Evolutionary conservation across 2,797 vertebrate genomes (phyloP).

Genomic region (Phrynocephalus forsythii): DNA sequence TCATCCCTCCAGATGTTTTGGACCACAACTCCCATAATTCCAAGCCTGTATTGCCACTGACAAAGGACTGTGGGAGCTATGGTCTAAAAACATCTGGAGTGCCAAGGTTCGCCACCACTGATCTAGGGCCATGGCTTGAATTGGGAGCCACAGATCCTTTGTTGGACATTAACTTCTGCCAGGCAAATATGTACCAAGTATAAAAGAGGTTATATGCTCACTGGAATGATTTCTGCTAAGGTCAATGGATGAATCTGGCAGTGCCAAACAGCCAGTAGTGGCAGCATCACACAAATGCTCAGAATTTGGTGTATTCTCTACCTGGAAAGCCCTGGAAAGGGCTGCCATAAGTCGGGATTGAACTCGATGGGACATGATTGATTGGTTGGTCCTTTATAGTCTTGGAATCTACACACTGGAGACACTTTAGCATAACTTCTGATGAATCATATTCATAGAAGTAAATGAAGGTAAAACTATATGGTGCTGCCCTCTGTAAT

Average conservation of each 20-base stretch:
- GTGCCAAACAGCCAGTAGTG: conserved; percentile 33
- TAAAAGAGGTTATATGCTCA: conserved; percentile 44
- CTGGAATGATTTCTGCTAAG: conserved; percentile 19
- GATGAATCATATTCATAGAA: background rate
- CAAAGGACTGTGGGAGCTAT: too few species aligned
- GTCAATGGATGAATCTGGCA: fast-evolving
- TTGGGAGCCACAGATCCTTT: background rate
- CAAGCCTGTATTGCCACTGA: too few species aligned
- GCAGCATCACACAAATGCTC: background rate
- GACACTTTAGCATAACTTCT: background rate
- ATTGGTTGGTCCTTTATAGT: background rate
- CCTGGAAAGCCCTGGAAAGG: too few species aligned
- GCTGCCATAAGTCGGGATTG: too few species aligned
- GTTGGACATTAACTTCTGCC: conserved; percentile 39
- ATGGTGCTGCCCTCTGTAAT: too few species aligned
- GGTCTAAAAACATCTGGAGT: too few species aligned
- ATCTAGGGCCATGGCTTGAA: background rate
- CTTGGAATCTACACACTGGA: background rate
- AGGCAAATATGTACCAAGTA: conserved; percentile 44
- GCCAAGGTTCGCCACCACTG: too few species aligned
- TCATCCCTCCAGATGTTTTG: too few species aligned
- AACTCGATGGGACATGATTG: too few species aligned
- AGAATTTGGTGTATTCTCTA: background rate
- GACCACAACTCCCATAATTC: too few species aligned
- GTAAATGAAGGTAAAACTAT: background rate